Base-by-base conservation (phyloP, 1,140 invertebrate species). In the Harpegnathos saltator region DNA sequence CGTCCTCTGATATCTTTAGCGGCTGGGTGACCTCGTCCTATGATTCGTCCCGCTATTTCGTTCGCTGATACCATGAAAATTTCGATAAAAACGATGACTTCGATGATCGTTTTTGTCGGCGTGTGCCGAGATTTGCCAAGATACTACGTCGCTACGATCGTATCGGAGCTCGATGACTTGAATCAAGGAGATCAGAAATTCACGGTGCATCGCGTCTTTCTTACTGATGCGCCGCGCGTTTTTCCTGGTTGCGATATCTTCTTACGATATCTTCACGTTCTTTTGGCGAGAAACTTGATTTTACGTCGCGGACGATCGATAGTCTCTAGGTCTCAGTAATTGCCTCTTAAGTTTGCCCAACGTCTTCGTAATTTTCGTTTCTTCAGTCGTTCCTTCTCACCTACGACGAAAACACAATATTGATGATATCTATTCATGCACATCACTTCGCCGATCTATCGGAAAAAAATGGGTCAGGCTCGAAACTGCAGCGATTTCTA, bases 1-100 rank as follows among this genome's bases (percentile, higher is more conserved):
- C 63, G 75, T 78, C 52, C 52, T 69, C 63, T 33, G 19, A 14
- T 80, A 65, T 71, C 65, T 65, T 78, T 71, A 80, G 24, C 65
- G 75, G 52, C 65, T 80, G 24, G 52, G 54, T 71, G 65, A 69
- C 66, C 33, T 80, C 65, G 52, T 71, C 22, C n/a, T 78, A 24
- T 50, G 50, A 68, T 33, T 80, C 5, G 63, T 33, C 44, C 26
- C 26, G 73, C 26, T 19, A 22, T 69, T 69, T 71, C 44, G 75
- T 0, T 33, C 52, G 38, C 33, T 58, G 75, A n/a, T 80, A 80
- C 65, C 75, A 19, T 44, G 33, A 71, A 80, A 80, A 17, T 58
- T 33, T 22, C 14, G 17, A 4, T 24, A 52, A 1, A 17, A 14
- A 50, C 68, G 52, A 56, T 48, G 7, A 15, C 26, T 17, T 48